Base-by-base conservation (phyloP, 1,140 invertebrate species). In the Drosophila watanabei region DNA sequence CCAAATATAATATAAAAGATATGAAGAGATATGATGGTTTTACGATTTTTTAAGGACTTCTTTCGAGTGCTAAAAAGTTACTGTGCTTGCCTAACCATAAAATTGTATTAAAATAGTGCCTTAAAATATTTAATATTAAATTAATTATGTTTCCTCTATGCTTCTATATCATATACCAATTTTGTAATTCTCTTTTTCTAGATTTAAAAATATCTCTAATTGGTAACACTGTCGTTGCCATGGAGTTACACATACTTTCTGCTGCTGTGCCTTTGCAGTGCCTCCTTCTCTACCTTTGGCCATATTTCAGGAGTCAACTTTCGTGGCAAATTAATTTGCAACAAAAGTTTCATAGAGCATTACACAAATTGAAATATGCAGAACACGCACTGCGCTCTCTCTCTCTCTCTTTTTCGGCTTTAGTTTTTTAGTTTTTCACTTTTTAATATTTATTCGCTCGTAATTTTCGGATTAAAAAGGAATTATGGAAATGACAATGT, bases 241-340 rank as follows among this genome's bases (percentile, higher is more conserved):
- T 32, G 18, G 64, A 33, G 33, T 41, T 71, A 59, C 66, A 89
- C 77, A 62, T 87, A 66, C 71, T 49, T 37, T 24, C 4, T 79
- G 30, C 41, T 52, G 13, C 52, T 48, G 20, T 41, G 24, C 24
- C 24, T 43, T 45, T 28, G 43, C 24, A 3, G 28, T 13, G 9
- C 52, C 52, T 24, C 30, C n/a, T 0, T 11, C 16, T 4, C 13
- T 37, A 16, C 13, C 52, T 56, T 32, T 49, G 70, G 68, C 61
- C 79, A 86, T 86, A 86, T 82, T 86, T 86, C 56, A 33, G 46
- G 60, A 75, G 73, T 79, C 81, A 89, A 89, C 82, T 89, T 85
- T 90, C 48, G 79, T 85, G 82, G 78, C 81, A 89, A 89, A 89
- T 89, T 89, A 89, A 89, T 89, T 89, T 89, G 81, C 85, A 89